Base-by-base conservation (phyloP, 2,888 invertebrate species). In the Calameuta pallipes region DNA sequence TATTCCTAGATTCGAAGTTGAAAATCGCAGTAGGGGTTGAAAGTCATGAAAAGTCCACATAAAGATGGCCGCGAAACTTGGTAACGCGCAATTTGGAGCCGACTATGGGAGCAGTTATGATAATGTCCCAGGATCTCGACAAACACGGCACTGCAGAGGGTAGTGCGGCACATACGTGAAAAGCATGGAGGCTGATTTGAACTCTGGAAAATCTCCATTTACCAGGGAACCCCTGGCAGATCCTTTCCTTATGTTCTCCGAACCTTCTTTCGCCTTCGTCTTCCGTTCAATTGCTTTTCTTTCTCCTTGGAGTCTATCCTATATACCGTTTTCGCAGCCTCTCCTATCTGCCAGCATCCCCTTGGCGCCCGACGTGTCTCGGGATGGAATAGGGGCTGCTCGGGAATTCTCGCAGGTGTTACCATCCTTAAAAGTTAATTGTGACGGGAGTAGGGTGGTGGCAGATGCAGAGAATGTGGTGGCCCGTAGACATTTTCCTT, bases 351-450 rank as follows among this genome's bases (percentile, higher is more conserved):
- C 23, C 56, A 56, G 56, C 23, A 56, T 15, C 56, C 56, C 56
- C 15, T 56, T 9, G 9, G 56, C 56, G 23, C 41, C 41, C 41
- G 41, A 41, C 41, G 41, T 41, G 41, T 41, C 41, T 41, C 41
- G 41, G 41, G 6, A 41, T 9, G 56, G 56, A 23, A 56, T 56
- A 23, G 23, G 56, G 56, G 9, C 56, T 56, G 56, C 23, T 23
- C 23, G 56, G 56, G 56, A 56, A 56, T 56, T 56, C 2, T 56
- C 56, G 56, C 83, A 82, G 69, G 74, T 75, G 81, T 78, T 69
- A 75, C 77, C 75, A 75, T 80, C 77, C 81, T 82, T 82, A 83
- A 83, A 84, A 84, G 84, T 84, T 84, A 84, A 84, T 84, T 84
- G 84, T 79, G 76, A 82, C 76, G 80, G 73, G 81, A 81, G 77